Base-by-base conservation (phyloP, 2,888 invertebrate species). In the Hofmannophila pseudospretella region DNA sequence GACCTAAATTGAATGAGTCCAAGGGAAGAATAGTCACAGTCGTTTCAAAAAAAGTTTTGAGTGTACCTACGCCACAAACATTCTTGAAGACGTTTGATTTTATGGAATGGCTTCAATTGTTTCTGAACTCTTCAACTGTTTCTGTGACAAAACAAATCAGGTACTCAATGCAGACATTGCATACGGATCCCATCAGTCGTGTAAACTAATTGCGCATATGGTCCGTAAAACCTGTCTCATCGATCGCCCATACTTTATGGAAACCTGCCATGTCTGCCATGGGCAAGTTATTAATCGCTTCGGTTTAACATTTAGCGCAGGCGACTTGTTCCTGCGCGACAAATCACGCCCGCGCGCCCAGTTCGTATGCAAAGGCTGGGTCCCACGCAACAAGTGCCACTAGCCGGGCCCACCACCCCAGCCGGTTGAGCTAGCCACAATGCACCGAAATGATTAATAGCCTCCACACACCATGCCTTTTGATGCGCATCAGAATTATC, bases 381-480 rank as follows among this genome's bases (percentile, higher is more conserved):
- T 67, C 78, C 76, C 70, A 80, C 75, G 75, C 75, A 76, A 71
- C 77, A 71, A 76, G 73, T 72, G 70, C 68, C 67, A 69, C 64
- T 71, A 65, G 59, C 51, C 58, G 53, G 46, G 49, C 54, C 49
- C 51, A 49, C 56, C 61, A 55, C 44, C 43, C 40, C 41, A 34
- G 40, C 33, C 26, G 34, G 19, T 13, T 11, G 12, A 13, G 25
- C 32, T 9, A 2, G 22, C 13, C 23, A 11, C 37, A 25, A 16
- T 29, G 31, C 19, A 12, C 30, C 38, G 50, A 48, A 45, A 49
- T 51, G 56, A 56, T 58, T 50, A 50, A 51, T 51, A 31, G 48
- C 40, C 44, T 38, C 27, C 33, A 31, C 27, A 27, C 11, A 10
- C 27, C 16, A 16, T 16, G 5, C 16, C 3, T 5, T 16, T 16